A percentile compares a stretch with the other conserved stretches of the same genome.
Conservation (phyloP, 1,140 invertebrate genomes). For the Spodoptera frugiperda region DNA sequence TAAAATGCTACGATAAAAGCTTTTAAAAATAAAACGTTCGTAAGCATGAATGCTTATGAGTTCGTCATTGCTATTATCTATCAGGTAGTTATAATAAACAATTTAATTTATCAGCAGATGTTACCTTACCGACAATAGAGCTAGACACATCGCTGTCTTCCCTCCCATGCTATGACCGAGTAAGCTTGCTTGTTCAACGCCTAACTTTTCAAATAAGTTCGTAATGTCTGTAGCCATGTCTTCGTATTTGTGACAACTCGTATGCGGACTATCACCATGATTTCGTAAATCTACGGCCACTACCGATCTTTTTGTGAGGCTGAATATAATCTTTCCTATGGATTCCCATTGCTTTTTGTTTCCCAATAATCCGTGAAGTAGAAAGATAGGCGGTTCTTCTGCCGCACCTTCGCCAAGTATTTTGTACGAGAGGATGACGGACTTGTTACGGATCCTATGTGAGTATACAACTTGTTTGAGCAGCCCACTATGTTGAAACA, state of each 20-base stretch:
- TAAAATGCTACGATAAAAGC: background rate
- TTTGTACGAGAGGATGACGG: constrained; percentile 43
- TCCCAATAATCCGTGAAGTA: constrained; percentile 94
- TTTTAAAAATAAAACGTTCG: too few species aligned
- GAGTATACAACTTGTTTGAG: background rate
- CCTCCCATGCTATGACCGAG: constrained; percentile 98
- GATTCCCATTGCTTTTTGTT: constrained; percentile 93
- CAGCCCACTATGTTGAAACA: background rate
- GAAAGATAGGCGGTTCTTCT: constrained; percentile 88
- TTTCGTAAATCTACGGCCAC: constrained; percentile 95
- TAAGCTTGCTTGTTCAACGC: constrained; percentile 88
- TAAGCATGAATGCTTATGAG: too few species aligned
- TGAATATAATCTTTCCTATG: constrained; percentile 91
- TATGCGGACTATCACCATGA: constrained; percentile 96
- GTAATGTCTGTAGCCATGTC: constrained; percentile 91
- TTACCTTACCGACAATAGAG: constrained; percentile 87
- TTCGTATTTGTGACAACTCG: constrained; percentile 89
- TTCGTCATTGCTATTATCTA: background rate
- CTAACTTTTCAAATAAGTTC: constrained; percentile 88
- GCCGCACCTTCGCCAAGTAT: constrained; percentile 24
- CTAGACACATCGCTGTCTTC: constrained; percentile 92
- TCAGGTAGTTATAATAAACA: too few species aligned
- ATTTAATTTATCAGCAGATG: background rate
- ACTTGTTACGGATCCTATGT: background rate
- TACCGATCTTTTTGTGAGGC: constrained; percentile 88